Percentiles rank a stretch among this genome's conserved stretches.
These are phyloP conservation scores for Actinopyga echinites DNA, from an alignment of 53 echinoderm and acorn worm genomes.

Conservation along the genomic window DNA sequence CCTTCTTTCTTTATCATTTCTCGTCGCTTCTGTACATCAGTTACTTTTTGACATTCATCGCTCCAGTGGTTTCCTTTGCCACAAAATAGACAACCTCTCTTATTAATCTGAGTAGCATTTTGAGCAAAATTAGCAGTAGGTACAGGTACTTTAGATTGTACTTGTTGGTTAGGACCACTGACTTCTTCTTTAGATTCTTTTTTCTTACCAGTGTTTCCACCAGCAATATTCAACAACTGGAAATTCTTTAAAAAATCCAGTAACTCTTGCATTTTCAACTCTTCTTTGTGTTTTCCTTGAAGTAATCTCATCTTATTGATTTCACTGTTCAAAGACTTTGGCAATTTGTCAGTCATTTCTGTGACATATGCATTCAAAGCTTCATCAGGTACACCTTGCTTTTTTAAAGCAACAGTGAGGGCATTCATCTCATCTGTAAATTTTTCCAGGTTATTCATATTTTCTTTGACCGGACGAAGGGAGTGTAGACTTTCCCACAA, in stretches of 20 bases:
- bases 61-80: too few relatives aligned
- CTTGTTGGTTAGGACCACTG: too few relatives aligned
- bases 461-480: background rate
- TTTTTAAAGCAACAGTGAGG: slow-evolving; percentile 8
- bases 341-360: background rate
- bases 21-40: background rate
- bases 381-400: slow-evolving; percentile 7
- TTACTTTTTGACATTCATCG: background rate
- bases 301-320: background rate
- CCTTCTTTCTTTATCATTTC: slow-evolving; percentile 8
- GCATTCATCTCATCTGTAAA: background rate
- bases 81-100: too few relatives aligned
- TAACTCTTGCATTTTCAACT: background rate
- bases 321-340: background rate
- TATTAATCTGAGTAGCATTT: too few relatives aligned
- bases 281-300: background rate
- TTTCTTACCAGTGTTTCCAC: too few relatives aligned
- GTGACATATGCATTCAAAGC: background rate
- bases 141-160: too few relatives aligned
- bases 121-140: too few relatives aligned
- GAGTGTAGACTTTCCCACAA: background rate
- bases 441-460: background rate
- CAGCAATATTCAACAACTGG: background rate
- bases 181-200: too few relatives aligned
- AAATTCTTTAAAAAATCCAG: background rate